These are phyloP conservation scores for Phylloscopus trochiloides DNA, from an alignment of 2,113 vertebrate species.

Conservation along the genomic window DNA sequence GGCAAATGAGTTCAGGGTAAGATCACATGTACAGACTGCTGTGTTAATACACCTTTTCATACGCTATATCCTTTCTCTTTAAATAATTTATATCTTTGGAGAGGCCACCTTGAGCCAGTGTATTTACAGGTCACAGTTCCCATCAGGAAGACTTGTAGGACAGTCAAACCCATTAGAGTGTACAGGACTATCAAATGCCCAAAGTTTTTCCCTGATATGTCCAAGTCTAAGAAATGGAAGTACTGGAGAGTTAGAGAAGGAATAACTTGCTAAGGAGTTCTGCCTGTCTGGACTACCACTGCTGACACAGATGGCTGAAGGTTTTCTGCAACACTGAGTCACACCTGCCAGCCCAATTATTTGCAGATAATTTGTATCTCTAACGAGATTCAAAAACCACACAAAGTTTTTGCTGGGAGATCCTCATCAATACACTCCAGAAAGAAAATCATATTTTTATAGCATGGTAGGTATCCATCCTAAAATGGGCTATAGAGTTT, in stretches of 20 bases:
- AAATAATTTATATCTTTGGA: neutral
- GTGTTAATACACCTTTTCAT: neutral
- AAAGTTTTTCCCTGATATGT: neutral
- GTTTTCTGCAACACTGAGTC: neutral
- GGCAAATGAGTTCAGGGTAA: neutral
- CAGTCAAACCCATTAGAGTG: neutral
- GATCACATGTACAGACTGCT: neutral
- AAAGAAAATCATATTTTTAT: neutral
- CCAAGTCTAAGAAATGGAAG: neutral
- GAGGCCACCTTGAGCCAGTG: neutral
- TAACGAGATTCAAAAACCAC: neutral
- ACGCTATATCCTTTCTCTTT: neutral
- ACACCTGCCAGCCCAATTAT: neutral
- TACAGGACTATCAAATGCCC: neutral
- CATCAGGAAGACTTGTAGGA: neutral
- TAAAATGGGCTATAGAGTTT: neutral
- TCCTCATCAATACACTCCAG: neutral
- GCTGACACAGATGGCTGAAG: neutral
- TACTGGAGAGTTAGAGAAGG: neutral
- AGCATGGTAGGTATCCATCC: neutral
- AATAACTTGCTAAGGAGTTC: neutral
- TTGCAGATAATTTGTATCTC: neutral
- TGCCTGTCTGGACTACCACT: neutral
- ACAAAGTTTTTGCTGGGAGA: neutral
- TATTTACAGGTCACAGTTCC: neutral